These are phyloP conservation scores for Anastrepha obliqua DNA, from an alignment of 1,140 invertebrate genomes.

Conservation along the genomic window DNA sequence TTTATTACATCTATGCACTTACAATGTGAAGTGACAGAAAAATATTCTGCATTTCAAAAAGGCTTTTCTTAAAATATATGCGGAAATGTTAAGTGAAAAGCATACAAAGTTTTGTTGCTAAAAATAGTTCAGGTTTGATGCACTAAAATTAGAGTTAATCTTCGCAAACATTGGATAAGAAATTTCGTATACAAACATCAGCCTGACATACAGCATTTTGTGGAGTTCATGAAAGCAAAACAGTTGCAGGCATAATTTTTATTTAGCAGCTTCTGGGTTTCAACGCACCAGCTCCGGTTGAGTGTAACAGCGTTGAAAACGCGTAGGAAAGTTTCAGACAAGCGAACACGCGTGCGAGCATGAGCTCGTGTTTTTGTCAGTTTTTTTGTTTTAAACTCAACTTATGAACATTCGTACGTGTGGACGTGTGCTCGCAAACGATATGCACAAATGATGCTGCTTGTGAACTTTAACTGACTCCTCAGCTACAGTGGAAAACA, in stretches of 20 bases:
- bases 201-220: no score
- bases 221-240: not conserved
- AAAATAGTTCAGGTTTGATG: no score
- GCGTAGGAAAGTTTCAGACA: not conserved
- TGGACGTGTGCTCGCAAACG: not conserved
- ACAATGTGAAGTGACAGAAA: no score
- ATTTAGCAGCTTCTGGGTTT: not conserved
- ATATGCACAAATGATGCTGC: not conserved
- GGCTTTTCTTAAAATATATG: no score
- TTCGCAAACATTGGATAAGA: no score
- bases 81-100: no score
- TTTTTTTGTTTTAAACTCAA: not conserved
- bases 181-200: no score
- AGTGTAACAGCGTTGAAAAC: not conserved
- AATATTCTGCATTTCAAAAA: no score
- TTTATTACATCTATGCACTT: no score
- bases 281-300: not conserved
- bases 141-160: no score
- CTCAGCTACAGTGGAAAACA: conserved; percentile 40
- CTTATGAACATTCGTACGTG: not conserved
- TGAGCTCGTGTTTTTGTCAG: not conserved
- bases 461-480: conserved; percentile 41
- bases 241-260: not conserved
- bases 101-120: no score
- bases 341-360: conserved; percentile 38